Base-by-base conservation (phyloP, 2,888 invertebrate genomes). In the Pandemis heparana region DNA sequence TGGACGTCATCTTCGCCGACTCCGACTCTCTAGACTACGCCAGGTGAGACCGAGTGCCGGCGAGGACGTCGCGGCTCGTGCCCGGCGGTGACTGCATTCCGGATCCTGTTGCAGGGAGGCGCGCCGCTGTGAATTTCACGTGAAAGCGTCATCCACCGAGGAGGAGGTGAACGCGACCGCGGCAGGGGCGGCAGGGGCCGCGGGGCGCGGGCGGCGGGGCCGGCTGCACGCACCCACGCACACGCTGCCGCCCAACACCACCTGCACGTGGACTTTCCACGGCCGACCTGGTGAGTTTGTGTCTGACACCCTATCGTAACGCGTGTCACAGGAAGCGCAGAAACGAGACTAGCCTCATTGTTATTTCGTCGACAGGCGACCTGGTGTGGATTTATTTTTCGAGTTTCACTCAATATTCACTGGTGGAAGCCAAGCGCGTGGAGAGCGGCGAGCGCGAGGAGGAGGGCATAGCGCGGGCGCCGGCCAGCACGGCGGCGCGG, bases 301-400 rank as follows among this genome's bases (percentile, higher is more conserved):
- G 23, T 32, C 23, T 2, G 23, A 32, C 4, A 32, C 23, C 23
- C 23, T 2, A 10, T 5, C 43, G 43, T 1, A 43, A 43, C 8
- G 43, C 43, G 38, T n/a, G n/a, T n/a, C 8, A 0, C 14, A 7
- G 8, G 3, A 7, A 39, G 39, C 38, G 38, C 6, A 14, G 60
- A 60, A 0, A 7, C 9, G 48, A 16, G 0, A 48, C n/a, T 1
- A 6, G 48, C 16, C 53, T 53, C 16, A 4, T 3, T 18, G 7
- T 12, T 39, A 9, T 72, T 38, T 18, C 23, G 14, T 48, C 56
- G 71, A 48, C 82, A 94, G 95, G 96, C 67, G 98, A 98, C 87
- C 95, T 97, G 76, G 96, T 98, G 72, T 98, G 98, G 98, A 95
- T 98, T 79, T 98, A 97, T 89, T 98, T 98, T 87, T 96, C 97